Conservation (phyloP, 2,888 invertebrate genomes). For the Diaprepes abbreviatus region DNA sequence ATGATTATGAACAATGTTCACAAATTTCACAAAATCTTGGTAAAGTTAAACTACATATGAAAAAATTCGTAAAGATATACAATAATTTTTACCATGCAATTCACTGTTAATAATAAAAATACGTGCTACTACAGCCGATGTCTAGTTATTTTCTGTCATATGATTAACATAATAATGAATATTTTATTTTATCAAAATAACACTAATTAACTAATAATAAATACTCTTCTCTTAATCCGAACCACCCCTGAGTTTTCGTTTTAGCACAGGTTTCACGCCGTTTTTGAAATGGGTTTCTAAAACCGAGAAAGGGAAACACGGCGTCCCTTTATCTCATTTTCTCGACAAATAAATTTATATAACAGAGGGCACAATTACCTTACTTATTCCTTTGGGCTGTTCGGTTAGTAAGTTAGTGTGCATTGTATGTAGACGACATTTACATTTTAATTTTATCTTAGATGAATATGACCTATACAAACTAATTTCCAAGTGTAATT, state of each 20-base stretch:
- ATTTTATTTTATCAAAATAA: neutral
- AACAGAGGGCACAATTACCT: constrained; percentile 32
- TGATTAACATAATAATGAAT: too few species aligned
- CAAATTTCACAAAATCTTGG: too few species aligned
- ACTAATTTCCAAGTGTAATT: neutral
- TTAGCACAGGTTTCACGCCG: constrained; percentile 14
- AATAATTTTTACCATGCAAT: neutral
- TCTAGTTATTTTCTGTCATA: too few species aligned
- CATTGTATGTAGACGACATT: constrained; percentile 4
- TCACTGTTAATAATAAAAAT: neutral
- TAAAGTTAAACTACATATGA: too few species aligned
- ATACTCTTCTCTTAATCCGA: neutral
- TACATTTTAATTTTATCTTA: constrained; percentile 7
- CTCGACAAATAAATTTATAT: constrained; percentile 38
- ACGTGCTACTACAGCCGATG: too few species aligned
- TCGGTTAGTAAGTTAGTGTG: constrained; percentile 15
- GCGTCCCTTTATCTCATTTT: constrained; percentile 37
- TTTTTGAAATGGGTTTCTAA: constrained; percentile 29
- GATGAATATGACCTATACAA: too few species aligned
- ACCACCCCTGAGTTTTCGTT: constrained; percentile 9
- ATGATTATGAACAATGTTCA: too few species aligned
- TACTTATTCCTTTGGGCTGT: constrained; percentile 16
- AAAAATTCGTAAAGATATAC: too few species aligned
- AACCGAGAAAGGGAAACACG: constrained; percentile 15
- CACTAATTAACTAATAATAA: neutral